Base-by-base conservation (phyloP, 2,113 vertebrate genomes). In the Triplophysa tibetana region DNA sequence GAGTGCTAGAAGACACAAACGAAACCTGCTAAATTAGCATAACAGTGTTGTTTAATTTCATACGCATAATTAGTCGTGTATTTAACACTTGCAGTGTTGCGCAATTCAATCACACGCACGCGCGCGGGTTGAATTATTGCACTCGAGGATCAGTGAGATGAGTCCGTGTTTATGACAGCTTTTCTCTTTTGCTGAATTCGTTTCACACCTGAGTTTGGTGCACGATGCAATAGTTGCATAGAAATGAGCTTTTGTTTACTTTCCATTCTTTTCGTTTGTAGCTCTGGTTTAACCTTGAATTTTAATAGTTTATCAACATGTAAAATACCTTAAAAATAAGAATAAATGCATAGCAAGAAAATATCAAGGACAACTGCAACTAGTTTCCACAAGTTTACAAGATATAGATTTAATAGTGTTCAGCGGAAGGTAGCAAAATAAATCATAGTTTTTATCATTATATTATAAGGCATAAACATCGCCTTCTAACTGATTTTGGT, bases 41-140 rank as follows among this genome's bases (percentile, higher is more conserved):
- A 97, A 96, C 95, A 98, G 94, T 95, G 92, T 94, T 93, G 95
- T 95, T 98, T 95, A 95, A 98, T 98, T 98, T 97, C 95, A 97
- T 96, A 95, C 95, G 96, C 95, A 95, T 98, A 98, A 99, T 99
- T 98, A 98, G 94, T 92, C 95, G 95, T 96, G 95, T 96, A 96
- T 97, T 99, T 98, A 97, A 96, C 96, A 95, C 94, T 95, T 94
- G 94, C 94, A 92, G 92, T 93, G 93, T 92, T 93, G 93, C 88
- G 92, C 91, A 93, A 90, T 86, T 89, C 93, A 91, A 93, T 93
- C 90, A 93, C 93, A 90, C 90, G 90, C 84, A 83, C 83, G 86
- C 85, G 88, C 89, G 84, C 66, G 81, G 79, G 63, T 80, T 82
- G 43, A 83, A 65, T 82, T 75, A 69, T 73, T 70, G 63, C 77